phyloP scores from a whole-genome alignment of 2,113 vertebrate genomes.

The Trogon melanurus region DNA sequence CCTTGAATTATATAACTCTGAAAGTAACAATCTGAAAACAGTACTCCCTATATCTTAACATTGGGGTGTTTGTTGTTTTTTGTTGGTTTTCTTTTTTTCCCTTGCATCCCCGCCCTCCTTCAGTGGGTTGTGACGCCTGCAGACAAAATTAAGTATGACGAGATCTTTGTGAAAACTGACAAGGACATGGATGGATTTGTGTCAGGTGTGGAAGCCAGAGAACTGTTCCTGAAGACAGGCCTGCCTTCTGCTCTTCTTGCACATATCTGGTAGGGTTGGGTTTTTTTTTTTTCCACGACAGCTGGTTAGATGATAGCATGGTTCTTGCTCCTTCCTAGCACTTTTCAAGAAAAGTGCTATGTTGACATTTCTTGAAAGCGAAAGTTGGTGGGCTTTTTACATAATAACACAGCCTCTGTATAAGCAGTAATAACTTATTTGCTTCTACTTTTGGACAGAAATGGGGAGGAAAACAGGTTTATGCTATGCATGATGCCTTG shows the following conservation, averaged over 20 bases:
- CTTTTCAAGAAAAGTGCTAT: not conserved
- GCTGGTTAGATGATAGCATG: not conserved
- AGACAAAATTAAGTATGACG: constrained; percentile 95
- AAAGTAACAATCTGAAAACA: not conserved
- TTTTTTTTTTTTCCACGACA: not conserved
- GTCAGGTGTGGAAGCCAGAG: constrained; percentile 93
- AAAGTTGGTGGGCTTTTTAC: not conserved
- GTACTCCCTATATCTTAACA: not conserved
- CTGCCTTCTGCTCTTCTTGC: constrained; percentile 90
- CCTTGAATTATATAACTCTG: not conserved
- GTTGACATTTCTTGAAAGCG: not conserved
- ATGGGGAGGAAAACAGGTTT: not conserved
- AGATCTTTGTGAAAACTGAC: constrained; percentile 93
- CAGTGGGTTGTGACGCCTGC: constrained; percentile 93
- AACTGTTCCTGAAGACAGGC: constrained; percentile 95
- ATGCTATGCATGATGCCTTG: not conserved
- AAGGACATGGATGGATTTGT: constrained; percentile 96
- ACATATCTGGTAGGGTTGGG: constrained; percentile 89
- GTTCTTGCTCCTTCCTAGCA: not conserved
- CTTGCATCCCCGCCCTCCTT: not conserved
- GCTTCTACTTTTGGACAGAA: not conserved
- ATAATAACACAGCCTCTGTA: not conserved
- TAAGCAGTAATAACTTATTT: not conserved
- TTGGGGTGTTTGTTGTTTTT: not conserved
- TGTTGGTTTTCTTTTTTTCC: not conserved